phyloP scores from a whole-genome alignment of 2,113 vertebrate species.

The Hydrochoerus hydrochaeris region DNA sequence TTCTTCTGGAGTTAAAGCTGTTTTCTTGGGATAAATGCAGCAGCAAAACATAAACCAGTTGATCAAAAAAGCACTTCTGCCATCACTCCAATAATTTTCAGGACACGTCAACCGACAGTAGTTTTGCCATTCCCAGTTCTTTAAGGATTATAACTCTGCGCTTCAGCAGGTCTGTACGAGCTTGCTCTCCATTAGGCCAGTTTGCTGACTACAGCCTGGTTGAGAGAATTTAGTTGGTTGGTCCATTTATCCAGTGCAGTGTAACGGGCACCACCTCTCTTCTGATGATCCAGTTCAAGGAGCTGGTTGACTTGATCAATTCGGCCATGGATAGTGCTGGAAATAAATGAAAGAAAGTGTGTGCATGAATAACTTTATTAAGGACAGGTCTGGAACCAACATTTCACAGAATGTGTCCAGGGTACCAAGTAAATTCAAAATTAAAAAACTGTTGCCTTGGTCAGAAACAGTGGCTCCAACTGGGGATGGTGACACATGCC shows the following conservation, averaged over 20 bases:
- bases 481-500: neutral
- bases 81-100: conserved; percentile 91
- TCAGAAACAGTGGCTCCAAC: neutral
- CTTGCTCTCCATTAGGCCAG: conserved; percentile 93
- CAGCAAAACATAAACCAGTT: conserved; percentile 93
- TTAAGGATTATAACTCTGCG: conserved; percentile 89
- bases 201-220: conserved; percentile 99
- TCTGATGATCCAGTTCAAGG: conserved; percentile 99
- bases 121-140: conserved; percentile 91
- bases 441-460: neutral
- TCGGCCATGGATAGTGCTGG: conserved; percentile 97
- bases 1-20: conserved; percentile 94
- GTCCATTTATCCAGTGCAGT: conserved; percentile 99
- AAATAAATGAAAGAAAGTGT: conserved; percentile 68
- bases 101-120: conserved; percentile 90
- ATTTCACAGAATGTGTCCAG: conserved; percentile 43
- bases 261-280: conserved; percentile 97
- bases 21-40: conserved; percentile 93
- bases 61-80: conserved; percentile 92
- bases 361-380: neutral
- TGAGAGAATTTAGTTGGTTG: conserved; percentile 99
- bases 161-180: conserved; percentile 85
- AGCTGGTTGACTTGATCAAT: conserved; percentile 98
- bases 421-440: neutral
- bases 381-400: neutral